Evolutionary conservation across 2,113 vertebrate species (phyloP).

Genomic region (Lynx canadensis): DNA sequence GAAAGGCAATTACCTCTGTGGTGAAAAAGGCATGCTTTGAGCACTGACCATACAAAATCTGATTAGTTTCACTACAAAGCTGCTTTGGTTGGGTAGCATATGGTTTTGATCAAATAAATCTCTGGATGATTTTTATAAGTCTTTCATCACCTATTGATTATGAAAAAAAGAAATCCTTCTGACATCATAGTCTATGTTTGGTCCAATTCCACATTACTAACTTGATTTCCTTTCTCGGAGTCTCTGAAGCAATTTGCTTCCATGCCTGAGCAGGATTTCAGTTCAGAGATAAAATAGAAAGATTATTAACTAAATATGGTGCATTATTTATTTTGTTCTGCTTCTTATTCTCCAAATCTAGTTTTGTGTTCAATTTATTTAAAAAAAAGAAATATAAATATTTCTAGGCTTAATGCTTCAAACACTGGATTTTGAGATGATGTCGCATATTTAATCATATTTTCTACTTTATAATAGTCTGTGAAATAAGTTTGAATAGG

Average conservation of each 20-base stretch:
- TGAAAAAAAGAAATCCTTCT: constrained; percentile 58
- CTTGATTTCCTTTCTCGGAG: constrained; percentile 36
- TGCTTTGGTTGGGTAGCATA: neutral
- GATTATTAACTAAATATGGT: constrained; percentile 41
- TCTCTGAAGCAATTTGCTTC: constrained; percentile 37
- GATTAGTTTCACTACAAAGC: constrained; percentile 45
- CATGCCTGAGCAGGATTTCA: neutral
- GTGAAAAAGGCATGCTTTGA: constrained; percentile 19
- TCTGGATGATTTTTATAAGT: constrained; percentile 60
- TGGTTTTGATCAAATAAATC: constrained; percentile 64
- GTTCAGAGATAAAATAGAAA: constrained; percentile 57
- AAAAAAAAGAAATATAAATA: constrained; percentile 34
- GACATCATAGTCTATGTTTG: constrained; percentile 59
- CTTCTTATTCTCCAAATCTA: constrained; percentile 23
- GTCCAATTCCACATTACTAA: constrained; percentile 8
- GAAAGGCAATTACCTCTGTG: constrained; percentile 22
- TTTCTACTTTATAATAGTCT: neutral
- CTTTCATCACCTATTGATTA: constrained; percentile 68
- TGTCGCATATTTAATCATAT: constrained; percentile 17
- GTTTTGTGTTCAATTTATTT: constrained; percentile 44
- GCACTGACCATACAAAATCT: neutral
- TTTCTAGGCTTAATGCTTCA: constrained; percentile 27
- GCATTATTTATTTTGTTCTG: constrained; percentile 56
- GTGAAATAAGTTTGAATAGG: constrained; percentile 35
- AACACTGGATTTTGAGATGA: neutral